Base-by-base conservation (phyloP, 2,888 invertebrate genomes). In the Tinea semifulvella region DNA sequence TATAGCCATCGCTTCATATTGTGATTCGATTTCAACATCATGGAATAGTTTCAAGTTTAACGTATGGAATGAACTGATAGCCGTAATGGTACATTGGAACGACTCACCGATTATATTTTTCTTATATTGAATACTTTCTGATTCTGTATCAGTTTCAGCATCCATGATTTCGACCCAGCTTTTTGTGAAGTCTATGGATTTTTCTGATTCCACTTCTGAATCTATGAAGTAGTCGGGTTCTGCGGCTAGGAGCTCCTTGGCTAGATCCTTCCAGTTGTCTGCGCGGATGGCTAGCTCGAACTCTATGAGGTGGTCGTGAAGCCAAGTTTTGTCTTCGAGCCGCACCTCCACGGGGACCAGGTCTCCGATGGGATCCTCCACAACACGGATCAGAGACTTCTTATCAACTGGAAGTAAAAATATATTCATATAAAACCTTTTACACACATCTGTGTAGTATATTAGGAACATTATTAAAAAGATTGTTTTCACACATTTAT, bases 391-490 rank as follows among this genome's bases (percentile, higher is more conserved):
- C 6, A 62, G 62, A 53, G 85, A 84, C 6, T 77, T 51, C 49
- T 85, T 84, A 31, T 85, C 85, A 0, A 89, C 85, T 1, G n/a
- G n/a, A n/a, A n/a, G n/a, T n/a, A 89, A n/a, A n/a, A n/a, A n/a
- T n/a, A n/a, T n/a, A n/a, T n/a, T n/a, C n/a, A n/a, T n/a, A n/a
- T n/a, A n/a, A n/a, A n/a, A n/a, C n/a, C n/a, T n/a, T n/a, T n/a
- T n/a, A n/a, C n/a, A n/a, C n/a, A n/a, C n/a, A n/a, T n/a, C n/a
- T n/a, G n/a, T n/a, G n/a, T n/a, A n/a, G n/a, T n/a, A n/a, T n/a
- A n/a, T n/a, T n/a, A n/a, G n/a, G n/a, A n/a, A n/a, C n/a, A n/a
- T n/a, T n/a, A n/a, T n/a, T n/a, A n/a, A n/a, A n/a, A n/a, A n/a
- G n/a, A n/a, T n/a, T n/a, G n/a, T n/a, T n/a, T n/a, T n/a, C n/a